A percentile compares a stretch with the other conserved stretches of the same genome.
Evolutionary conservation across 2,113 vertebrate genomes (phyloP).

Genomic region (Anarrhichthys ocellatus): DNA sequence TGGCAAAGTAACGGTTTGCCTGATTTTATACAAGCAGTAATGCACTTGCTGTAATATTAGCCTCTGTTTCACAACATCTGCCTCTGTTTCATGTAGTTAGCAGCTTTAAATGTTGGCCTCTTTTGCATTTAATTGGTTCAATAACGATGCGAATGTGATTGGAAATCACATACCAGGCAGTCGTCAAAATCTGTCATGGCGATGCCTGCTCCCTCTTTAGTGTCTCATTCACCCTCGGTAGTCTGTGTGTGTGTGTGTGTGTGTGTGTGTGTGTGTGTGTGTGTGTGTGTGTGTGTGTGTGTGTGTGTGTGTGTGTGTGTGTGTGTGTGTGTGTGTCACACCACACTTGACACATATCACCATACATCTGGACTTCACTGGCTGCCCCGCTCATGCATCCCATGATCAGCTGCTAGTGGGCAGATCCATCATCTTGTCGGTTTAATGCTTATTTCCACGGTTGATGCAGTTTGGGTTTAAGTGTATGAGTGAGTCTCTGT

Average conservation of each 20-base stretch:
- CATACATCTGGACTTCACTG: background rate
- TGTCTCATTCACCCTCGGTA: background rate
- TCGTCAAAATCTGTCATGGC: background rate
- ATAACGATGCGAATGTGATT: background rate
- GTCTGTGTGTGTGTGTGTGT: background rate
- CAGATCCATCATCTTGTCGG: background rate
- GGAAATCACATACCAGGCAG: background rate
- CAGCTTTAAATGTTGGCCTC: background rate
- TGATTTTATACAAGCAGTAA: no score
- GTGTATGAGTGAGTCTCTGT: background rate
- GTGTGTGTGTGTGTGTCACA: background rate
- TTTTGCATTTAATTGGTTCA: background rate
- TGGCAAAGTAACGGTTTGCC: background rate
- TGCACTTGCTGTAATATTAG: no score
- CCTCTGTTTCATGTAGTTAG: constrained; percentile 1
- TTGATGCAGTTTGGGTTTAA: background rate
- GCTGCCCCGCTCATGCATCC: background rate
- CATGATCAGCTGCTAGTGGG: background rate
- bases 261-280: background rate
- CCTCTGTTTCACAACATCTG: no score
- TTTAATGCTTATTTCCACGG: background rate
- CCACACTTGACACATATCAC: background rate
- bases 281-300: background rate
- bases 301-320: background rate
- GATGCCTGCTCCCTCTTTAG: background rate